Percentiles rank a stretch among this genome's conserved stretches.
Conservation (phyloP, 2,113 vertebrate genomes). For the Ictidomys tridecemlineatus region DNA sequence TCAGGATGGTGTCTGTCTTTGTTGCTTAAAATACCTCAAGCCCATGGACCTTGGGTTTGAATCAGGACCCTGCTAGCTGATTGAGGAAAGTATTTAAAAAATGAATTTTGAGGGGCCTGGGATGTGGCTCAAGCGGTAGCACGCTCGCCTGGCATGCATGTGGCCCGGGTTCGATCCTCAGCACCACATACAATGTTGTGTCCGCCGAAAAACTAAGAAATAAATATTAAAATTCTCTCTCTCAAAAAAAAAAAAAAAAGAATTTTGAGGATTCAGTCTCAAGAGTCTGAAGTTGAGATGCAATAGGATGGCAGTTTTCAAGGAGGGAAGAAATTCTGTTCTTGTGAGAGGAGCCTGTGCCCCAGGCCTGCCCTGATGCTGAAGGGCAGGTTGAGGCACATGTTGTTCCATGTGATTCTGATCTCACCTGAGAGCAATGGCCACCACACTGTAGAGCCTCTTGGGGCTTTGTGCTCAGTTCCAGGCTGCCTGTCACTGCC, state of each 20-base stretch:
- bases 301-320: slow-evolving; percentile 1
- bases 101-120: neutral
- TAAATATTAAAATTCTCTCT: too few species aligned
- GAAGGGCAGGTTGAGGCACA: too few species aligned
- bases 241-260: neutral
- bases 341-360: neutral
- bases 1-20: neutral
- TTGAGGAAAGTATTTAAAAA: neutral
- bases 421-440: neutral
- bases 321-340: neutral
- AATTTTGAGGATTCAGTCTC: slow-evolving; percentile 35
- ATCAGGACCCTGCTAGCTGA: neutral
- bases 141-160: too few species aligned
- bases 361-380: neutral
- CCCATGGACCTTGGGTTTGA: neutral
- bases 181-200: too few species aligned
- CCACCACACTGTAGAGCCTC: neutral
- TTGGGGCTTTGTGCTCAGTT: neutral
- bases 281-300: slow-evolving; percentile 40
- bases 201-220: too few species aligned
- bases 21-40: neutral
- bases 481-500: neutral
- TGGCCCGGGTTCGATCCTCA: too few species aligned
- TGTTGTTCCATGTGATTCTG: neutral
- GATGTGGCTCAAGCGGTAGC: too few species aligned